Evolutionary conservation across 2,888 invertebrate species (phyloP).

Genomic region (Psylliodes chrysocephalus): DNA sequence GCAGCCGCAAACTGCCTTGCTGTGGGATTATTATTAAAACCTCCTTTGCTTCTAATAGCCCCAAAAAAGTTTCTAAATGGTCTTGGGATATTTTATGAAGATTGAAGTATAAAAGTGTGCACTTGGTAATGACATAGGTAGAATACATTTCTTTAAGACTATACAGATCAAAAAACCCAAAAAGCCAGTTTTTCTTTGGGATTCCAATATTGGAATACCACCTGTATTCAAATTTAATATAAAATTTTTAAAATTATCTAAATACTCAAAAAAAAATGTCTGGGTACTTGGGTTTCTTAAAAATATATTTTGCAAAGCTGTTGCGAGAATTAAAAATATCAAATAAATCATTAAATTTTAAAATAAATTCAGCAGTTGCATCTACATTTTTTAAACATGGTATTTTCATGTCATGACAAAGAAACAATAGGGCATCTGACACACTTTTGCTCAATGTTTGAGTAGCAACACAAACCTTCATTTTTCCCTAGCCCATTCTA

Average conservation of each 20-base stretch:
- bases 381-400: conserved; percentile 19
- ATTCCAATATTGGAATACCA: conserved; percentile 10
- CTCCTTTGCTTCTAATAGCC: conserved; percentile 17
- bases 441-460: too few species aligned
- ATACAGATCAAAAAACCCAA: conserved; percentile 31
- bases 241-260: conserved; percentile 18
- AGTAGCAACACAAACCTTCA: conserved; percentile 37
- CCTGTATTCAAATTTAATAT: conserved; percentile 10
- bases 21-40: conserved; percentile 37
- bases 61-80: conserved; percentile 12
- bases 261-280: conserved; percentile 25
- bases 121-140: neutral
- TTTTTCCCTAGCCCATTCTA: conserved; percentile 40
- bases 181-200: conserved; percentile 31
- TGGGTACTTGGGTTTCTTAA: too few species aligned
- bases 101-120: neutral
- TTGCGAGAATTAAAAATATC: too few species aligned
- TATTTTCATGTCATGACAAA: conserved; percentile 24
- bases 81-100: conserved; percentile 1
- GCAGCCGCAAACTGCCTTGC: conserved; percentile 34
- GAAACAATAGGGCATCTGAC: too few species aligned
- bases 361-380: too few species aligned
- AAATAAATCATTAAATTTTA: too few species aligned
- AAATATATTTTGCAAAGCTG: too few species aligned
- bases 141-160: conserved; percentile 23